Conservation (phyloP, 2,113 vertebrate species). For the Antechinus stuartii region DNA sequence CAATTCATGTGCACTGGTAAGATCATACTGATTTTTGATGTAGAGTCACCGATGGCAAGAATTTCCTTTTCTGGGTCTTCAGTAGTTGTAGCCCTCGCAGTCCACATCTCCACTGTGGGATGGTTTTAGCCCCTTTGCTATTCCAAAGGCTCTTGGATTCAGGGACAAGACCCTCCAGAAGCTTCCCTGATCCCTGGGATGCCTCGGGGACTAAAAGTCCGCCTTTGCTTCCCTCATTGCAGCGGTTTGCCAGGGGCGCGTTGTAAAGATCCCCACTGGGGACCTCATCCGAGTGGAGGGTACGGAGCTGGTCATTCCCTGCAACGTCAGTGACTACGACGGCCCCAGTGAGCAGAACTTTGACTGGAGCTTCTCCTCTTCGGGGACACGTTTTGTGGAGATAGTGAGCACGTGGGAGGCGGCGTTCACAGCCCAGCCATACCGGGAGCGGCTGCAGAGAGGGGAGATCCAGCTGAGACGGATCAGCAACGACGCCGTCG, state of each 20-base stretch:
- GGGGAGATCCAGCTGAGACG: conserved; percentile 88
- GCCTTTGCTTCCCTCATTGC: background rate
- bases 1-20: background rate
- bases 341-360: conserved; percentile 96
- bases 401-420: conserved; percentile 93
- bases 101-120: background rate
- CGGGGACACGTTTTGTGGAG: conserved; percentile 59
- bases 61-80: background rate
- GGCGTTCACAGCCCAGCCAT: conserved; percentile 84
- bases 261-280: conserved; percentile 90
- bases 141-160: background rate
- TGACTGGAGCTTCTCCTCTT: conserved; percentile 90
- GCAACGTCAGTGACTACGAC: conserved; percentile 91
- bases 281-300: conserved; percentile 91
- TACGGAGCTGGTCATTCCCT: conserved; percentile 90
- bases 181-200: background rate
- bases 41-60: background rate
- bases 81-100: background rate
- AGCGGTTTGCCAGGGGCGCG: conserved; percentile 87
- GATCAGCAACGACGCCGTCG: conserved; percentile 87
- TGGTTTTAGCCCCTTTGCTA: background rate
- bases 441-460: conserved; percentile 85
- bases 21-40: no score
- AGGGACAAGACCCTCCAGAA: background rate
- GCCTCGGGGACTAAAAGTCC: background rate